Percentiles rank a stretch among this genome's conserved stretches.
Evolutionary conservation across 1,140 invertebrate genomes (phyloP).

Genomic region (Pseudomyrmex dendroicus): DNA sequence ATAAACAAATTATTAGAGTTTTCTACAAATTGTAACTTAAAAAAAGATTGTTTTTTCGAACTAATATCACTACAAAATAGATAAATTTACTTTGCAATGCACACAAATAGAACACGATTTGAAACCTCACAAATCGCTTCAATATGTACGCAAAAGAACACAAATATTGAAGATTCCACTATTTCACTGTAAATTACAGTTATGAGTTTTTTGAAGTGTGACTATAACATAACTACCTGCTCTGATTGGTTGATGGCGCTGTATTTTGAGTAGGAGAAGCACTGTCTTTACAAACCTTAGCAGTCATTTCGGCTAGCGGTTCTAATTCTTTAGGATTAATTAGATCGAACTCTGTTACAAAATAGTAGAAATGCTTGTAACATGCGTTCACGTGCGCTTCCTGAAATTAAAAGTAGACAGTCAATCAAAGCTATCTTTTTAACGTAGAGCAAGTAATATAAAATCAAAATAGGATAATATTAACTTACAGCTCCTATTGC

Average conservation of each 20-base stretch:
- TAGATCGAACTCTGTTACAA: constrained; percentile 95
- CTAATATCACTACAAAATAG: not conserved
- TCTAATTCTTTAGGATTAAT: constrained; percentile 95
- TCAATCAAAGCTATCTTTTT: no score
- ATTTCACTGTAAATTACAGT: constrained; percentile 19
- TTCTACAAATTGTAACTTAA: no score
- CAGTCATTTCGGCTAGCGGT: constrained; percentile 92
- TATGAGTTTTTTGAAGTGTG: constrained; percentile 3
- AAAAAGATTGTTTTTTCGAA: no score
- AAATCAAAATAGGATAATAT: not conserved
- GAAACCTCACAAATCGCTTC: no score
- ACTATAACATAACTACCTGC: constrained; percentile 75
- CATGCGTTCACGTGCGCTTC: constrained; percentile 98
- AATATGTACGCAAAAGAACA: not conserved
- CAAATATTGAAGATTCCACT: constrained; percentile 15
- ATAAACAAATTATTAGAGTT: no score
- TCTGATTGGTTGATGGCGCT: constrained; percentile 68
- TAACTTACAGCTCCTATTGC: constrained; percentile 93
- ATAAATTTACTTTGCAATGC: not conserved
- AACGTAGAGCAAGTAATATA: no score
- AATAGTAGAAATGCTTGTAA: constrained; percentile 99
- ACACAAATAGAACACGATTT: constrained; percentile 16
- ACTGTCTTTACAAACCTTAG: constrained; percentile 88
- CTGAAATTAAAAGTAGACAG: constrained; percentile 85
- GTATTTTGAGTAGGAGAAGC: constrained; percentile 69